Conservation (phyloP, 2,888 invertebrate species). For the Mactromeris polynyma region DNA sequence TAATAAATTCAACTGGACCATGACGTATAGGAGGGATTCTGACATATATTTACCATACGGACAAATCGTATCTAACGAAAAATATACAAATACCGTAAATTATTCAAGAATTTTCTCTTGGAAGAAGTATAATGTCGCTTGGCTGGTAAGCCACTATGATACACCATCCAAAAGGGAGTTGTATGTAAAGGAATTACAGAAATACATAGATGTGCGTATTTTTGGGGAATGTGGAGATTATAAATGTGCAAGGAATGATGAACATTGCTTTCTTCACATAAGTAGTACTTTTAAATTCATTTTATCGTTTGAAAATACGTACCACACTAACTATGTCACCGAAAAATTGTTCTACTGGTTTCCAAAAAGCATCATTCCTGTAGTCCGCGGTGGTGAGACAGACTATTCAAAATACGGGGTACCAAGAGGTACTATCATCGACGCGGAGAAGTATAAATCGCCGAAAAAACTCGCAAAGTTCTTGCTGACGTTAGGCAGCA, state of each 20-base stretch:
- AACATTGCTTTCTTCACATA: background rate
- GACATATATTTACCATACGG: slow-evolving; percentile 53
- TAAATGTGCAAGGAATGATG: background rate
- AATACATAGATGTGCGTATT: slow-evolving; percentile 51
- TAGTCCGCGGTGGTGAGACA: slow-evolving; percentile 46
- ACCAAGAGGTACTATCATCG: slow-evolving; percentile 41
- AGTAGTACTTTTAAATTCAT: slow-evolving; percentile 31
- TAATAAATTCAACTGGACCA: slow-evolving; percentile 52
- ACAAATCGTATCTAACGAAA: background rate
- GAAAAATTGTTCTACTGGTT: slow-evolving; percentile 64
- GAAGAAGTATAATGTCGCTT: slow-evolving; percentile 19
- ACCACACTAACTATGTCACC: slow-evolving; percentile 65
- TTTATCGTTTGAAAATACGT: slow-evolving; percentile 65
- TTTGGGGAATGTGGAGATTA: slow-evolving; percentile 43
- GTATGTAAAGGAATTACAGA: slow-evolving; percentile 48
- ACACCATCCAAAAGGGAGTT: slow-evolving; percentile 47
- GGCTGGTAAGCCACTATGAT: slow-evolving; percentile 63
- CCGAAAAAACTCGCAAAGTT: slow-evolving; percentile 44
- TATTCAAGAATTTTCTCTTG: background rate
- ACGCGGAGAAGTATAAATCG: slow-evolving; percentile 49
- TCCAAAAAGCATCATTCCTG: slow-evolving; percentile 44
- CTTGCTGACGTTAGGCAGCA: slow-evolving; percentile 41
- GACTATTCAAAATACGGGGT: slow-evolving; percentile 25
- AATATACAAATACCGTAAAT: background rate
- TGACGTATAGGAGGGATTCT: slow-evolving; percentile 53